These are phyloP conservation scores for Tapirus indicus DNA, from an alignment of 2,797 vertebrate genomes.

Conservation along the genomic window DNA sequence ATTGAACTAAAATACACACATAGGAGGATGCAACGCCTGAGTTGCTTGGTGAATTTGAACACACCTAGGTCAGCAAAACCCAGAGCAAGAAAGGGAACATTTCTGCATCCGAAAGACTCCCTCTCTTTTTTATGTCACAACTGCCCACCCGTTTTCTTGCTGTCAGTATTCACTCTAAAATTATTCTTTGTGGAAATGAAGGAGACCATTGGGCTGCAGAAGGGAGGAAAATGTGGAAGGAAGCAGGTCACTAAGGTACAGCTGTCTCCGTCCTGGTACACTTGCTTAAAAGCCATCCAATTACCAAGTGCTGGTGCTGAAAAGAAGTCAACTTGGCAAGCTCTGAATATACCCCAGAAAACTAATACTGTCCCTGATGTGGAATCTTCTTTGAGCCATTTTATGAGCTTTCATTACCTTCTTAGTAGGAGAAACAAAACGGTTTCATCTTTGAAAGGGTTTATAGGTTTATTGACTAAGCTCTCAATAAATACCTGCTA, in stretches of 20 bases:
- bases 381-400: neutral
- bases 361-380: neutral
- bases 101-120: neutral
- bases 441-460: neutral
- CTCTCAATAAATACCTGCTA: neutral
- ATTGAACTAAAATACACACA: neutral
- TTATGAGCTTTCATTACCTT: neutral
- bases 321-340: neutral
- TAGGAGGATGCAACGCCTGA: accelerated
- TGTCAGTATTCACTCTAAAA: neutral
- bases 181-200: neutral
- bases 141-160: neutral
- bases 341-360: neutral
- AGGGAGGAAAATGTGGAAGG: neutral
- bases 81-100: neutral
- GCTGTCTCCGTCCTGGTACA: neutral
- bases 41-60: no score
- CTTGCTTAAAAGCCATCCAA: neutral
- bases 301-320: no score
- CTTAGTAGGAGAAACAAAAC: neutral
- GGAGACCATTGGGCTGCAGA: neutral
- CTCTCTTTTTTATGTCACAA: neutral
- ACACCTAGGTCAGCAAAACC: neutral
- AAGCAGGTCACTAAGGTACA: neutral
- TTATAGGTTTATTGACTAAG: neutral